Evolutionary conservation across 2,797 vertebrate species (phyloP), one percentile per base, ranked within the genome.

Genomic region (Oreonectes daqikongensis): DNA sequence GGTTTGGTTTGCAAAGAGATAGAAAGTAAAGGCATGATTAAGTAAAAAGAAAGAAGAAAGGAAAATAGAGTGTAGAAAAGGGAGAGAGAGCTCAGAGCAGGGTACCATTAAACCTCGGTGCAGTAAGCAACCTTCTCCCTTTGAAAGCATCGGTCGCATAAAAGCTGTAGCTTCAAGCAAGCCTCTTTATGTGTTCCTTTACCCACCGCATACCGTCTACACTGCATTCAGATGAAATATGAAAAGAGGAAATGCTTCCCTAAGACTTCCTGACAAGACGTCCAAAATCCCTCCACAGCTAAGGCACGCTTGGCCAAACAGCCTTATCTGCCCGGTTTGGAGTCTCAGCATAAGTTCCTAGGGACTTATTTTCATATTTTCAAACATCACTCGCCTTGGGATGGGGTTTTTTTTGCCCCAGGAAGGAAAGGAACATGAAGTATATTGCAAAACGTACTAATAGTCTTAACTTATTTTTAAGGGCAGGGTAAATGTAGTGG

Each of bases 211-310:
- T 89, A 84, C 89, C 88, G 91, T 90, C 86, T 85, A 87, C 85
- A 88, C 87, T 88, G 87, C 88, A 89, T 91, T 92, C 78, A 86
- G 88, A 91, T 89, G 80, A 88, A 90, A 90, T 88, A 87, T 87
- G 88, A 91, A 91, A 87, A 85, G 86, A 88, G 82, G 85, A 83
- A 84, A 89, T 86, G 88, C 88, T 88, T 91, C 85, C 84, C 84
- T 86, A 89, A 85, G 83, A 89, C 84, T 87, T 86, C 87, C 82
- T 79, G 82, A 87, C 86, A 85, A 83, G 84, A 87, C 83, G 81
- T 87, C 78, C 83, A 81, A 89, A 90, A 92, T 88, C 86, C 83
- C 66, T 77, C 83, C 78, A 73, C 84, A 69, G 78, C 78, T 82
- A 87, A 90, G 20, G 89, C 84, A 81, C 63, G 78, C 86, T 84